Percentiles rank a stretch among this genome's conserved stretches.
Conservation (phyloP, 1,140 invertebrate genomes). For the Drosophila orena region DNA sequence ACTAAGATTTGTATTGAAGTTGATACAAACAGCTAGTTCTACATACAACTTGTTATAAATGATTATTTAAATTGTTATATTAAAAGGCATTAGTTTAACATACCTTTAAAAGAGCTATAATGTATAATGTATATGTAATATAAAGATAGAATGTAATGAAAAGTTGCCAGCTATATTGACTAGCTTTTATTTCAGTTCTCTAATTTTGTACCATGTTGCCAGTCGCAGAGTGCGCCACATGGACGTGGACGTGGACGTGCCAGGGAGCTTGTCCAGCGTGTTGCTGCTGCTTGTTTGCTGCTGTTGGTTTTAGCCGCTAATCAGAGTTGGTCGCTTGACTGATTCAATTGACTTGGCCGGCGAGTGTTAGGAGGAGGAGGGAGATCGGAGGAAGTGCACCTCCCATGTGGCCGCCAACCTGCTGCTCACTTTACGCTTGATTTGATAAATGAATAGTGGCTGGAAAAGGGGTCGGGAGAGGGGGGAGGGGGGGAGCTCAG, state of each 20-base stretch:
- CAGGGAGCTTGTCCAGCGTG: constrained; percentile 41
- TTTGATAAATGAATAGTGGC: constrained; percentile 78
- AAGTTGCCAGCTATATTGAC: too few species aligned
- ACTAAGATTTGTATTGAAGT: too few species aligned
- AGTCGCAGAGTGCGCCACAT: constrained; percentile 32
- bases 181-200: background rate
- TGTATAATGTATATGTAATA: too few species aligned
- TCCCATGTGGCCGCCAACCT: constrained; percentile 44
- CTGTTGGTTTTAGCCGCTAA: constrained; percentile 65
- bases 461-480: constrained; percentile 1
- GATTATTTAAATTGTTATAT: too few species aligned
- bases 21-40: too few species aligned
- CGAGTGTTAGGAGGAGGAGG: background rate
- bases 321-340: constrained; percentile 67
- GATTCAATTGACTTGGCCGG: constrained; percentile 71
- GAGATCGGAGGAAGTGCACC: constrained; percentile 4
- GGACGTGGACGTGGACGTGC: constrained; percentile 16
- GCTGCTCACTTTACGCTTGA: constrained; percentile 60
- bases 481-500: too few species aligned
- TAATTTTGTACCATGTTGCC: background rate
- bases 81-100: too few species aligned
- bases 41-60: too few species aligned
- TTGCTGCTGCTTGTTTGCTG: constrained; percentile 20
- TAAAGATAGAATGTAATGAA: too few species aligned
- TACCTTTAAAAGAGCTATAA: too few species aligned